phyloP scores from a whole-genome alignment of 1,140 invertebrate species.

The Theocolax elegans region DNA sequence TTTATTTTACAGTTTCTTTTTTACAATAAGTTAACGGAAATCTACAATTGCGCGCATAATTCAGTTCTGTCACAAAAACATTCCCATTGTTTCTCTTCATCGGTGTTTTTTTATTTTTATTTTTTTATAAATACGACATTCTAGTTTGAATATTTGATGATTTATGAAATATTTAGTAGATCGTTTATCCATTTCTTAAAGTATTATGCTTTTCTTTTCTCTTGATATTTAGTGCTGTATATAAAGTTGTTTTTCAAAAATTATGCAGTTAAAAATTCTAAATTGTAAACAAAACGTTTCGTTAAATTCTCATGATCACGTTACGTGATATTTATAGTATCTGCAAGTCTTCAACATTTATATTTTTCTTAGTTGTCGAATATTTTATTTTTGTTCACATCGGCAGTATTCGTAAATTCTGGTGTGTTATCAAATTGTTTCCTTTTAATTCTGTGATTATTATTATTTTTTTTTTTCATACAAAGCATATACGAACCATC shows the following conservation, averaged over 20 bases:
- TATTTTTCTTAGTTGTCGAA: no score
- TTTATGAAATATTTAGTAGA: background rate
- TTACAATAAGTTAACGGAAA: conserved; percentile 65
- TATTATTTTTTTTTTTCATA: background rate
- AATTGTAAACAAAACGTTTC: no score
- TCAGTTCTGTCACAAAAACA: conserved; percentile 27
- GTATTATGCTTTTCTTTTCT: background rate
- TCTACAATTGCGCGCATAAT: conserved; percentile 39
- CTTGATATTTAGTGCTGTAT: background rate
- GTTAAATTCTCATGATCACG: no score
- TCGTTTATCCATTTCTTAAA: background rate
- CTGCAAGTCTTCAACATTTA: no score
- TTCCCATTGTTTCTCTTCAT: conserved; percentile 3
- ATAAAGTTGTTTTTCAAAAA: no score
- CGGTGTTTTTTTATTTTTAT: no score
- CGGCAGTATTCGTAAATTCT: no score
- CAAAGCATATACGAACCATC: no score
- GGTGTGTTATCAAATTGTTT: no score
- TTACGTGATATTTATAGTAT: no score
- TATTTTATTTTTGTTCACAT: no score
- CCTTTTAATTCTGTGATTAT: background rate
- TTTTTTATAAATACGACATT: background rate
- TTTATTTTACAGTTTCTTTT: conserved; percentile 63
- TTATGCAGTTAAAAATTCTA: no score
- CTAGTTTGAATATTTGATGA: background rate